phyloP scores from a whole-genome alignment of 2,797 vertebrate species.

The Molossus molossus region DNA sequence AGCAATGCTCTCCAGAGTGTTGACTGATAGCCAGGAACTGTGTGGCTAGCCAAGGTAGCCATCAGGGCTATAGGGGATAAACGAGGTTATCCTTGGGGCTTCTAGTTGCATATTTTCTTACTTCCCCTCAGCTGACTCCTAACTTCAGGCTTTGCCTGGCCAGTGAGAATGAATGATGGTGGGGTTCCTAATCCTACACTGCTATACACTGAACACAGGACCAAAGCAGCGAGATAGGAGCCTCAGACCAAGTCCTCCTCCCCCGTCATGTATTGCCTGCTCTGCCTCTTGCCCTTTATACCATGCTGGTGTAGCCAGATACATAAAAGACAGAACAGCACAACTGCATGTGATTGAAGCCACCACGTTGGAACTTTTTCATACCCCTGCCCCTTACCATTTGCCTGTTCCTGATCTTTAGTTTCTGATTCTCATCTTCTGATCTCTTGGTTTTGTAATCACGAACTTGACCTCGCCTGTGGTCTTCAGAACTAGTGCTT shows the following conservation, averaged over 20 bases:
- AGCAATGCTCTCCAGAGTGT: not conserved
- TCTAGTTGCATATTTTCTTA: not conserved
- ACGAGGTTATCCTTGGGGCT: not conserved
- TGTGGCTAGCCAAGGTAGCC: not conserved
- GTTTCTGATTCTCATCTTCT: not conserved
- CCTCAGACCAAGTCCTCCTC: not conserved
- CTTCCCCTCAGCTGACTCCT: not conserved
- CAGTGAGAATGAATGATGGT: not conserved
- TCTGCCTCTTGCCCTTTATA: not conserved
- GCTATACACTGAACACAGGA: not conserved
- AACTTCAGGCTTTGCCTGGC: not conserved
- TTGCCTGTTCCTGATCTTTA: not conserved
- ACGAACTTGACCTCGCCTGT: not conserved
- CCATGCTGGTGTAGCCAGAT: not conserved
- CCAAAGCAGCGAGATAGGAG: not conserved
- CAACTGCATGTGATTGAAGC: not conserved
- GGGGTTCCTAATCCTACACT: not conserved
- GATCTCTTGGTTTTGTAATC: not conserved
- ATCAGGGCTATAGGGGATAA: not conserved
- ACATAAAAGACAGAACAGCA: not conserved
- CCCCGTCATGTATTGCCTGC: not conserved
- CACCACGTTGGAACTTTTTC: not conserved
- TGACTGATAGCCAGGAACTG: not conserved
- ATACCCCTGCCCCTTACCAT: not conserved
- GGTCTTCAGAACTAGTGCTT: not conserved